These are phyloP conservation scores for Amphiprion clarkii DNA, from an alignment of 2,797 vertebrate species.

Conservation along the genomic window DNA sequence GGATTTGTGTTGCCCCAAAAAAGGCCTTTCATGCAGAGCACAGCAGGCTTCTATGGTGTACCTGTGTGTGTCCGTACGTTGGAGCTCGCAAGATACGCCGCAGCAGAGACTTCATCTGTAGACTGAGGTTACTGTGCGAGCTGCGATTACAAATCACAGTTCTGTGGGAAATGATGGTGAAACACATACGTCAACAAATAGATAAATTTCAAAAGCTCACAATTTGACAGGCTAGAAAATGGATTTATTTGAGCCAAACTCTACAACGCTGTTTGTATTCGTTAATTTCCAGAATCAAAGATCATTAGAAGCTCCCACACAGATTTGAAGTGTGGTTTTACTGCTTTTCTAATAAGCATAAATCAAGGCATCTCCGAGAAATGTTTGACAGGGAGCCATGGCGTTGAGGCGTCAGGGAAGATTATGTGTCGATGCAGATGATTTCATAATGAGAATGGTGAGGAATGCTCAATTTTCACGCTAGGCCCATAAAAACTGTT, in stretches of 20 bases:
- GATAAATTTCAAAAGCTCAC: constrained; percentile 1
- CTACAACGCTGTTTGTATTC: constrained; percentile 34
- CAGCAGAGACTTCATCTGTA: constrained; percentile 33
- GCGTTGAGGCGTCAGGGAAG: constrained; percentile 44
- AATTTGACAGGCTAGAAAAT: constrained; percentile 1
- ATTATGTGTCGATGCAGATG: constrained; percentile 40
- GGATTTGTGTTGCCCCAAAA: constrained; percentile 59
- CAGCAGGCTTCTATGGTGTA: constrained; percentile 55
- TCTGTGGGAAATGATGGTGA: constrained; percentile 17
- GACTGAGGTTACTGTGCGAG: constrained; percentile 18
- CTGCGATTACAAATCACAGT: constrained; percentile 34
- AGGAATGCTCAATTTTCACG: constrained; percentile 59
- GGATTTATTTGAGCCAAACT: constrained; percentile 26
- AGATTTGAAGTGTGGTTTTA: constrained; percentile 35
- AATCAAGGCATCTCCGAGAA: constrained; percentile 34
- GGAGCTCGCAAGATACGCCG: neutral
- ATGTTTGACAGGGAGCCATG: constrained; percentile 27
- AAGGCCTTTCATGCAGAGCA: constrained; percentile 58
- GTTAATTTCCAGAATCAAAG: constrained; percentile 14
- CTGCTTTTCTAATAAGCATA: constrained; percentile 37
- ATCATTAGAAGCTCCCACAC: constrained; percentile 20
- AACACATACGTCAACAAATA: constrained; percentile 15
- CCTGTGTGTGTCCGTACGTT: constrained; percentile 42
- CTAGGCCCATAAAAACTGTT: constrained; percentile 51
- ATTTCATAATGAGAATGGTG: constrained; percentile 50